Base-by-base conservation (phyloP, 1,140 invertebrate genomes). In the Pseudomyrmex gracilis region DNA sequence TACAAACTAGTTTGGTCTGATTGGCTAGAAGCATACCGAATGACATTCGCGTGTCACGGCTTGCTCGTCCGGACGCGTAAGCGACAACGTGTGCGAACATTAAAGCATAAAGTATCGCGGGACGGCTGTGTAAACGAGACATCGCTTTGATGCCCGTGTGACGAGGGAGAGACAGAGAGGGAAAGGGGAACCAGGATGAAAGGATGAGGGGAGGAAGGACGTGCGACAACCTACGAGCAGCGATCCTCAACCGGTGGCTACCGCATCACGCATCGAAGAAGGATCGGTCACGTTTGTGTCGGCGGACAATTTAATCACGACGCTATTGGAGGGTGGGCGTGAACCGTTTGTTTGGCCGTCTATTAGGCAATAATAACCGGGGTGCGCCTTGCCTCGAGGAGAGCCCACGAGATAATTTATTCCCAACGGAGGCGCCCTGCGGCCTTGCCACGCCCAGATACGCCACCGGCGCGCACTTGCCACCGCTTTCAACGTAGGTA, bases 291-390 rank as follows among this genome's bases (percentile, higher is more conserved):
- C 64, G 76, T 66, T 80, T 80, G 57, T 71, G 66, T 61, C 86
- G 67, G 34, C 82, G 73, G 85, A 89, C 85, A 85, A 90, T 90
- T 92, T 91, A 91, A 92, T 92, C 90, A 90, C 73, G 84, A 76
- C 87, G 77, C 90, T 90, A 90, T 92, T 89, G 88, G 84, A 88
- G 80, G 86, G 89, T 91, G 90, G 93, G 92, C 91, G 92, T 91
- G 92, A 90, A 91, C 87, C 89, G 88, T 93, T 92, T 92, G 91
- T 93, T 93, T 90, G 91, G 78, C 89, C 85, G 89, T 91, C 91
- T 92, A 93, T 93, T 93, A 93, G 90, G 92, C 87, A 93, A 93
- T 93, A 93, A 93, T 93, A 93, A 93, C 90, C 87, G 86, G 85
- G 88, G 86, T 89, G 88, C 88, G 84, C 80, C 83, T 87, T 87